Percentiles rank a stretch among this genome's conserved stretches.
Conservation (phyloP, 2,888 invertebrate genomes). For the Antitype chi region DNA sequence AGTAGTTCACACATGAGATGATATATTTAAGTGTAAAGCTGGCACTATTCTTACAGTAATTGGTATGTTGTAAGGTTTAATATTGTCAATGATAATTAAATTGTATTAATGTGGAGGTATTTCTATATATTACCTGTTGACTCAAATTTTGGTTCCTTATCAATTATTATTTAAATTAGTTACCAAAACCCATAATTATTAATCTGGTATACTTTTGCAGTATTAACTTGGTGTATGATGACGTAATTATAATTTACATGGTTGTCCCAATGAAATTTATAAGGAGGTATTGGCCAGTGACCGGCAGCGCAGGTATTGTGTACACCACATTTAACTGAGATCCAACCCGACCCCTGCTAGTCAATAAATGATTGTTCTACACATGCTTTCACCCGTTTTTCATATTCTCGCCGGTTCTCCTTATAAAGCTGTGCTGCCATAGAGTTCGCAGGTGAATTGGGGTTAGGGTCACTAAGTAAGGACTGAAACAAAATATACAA, state of each 20-base stretch:
- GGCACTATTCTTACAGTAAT: constrained; percentile 68
- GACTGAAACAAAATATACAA: constrained; percentile 93
- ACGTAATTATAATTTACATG: constrained; percentile 74
- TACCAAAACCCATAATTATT: constrained; percentile 73
- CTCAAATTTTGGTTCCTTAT: constrained; percentile 68
- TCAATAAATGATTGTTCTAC: constrained; percentile 99
- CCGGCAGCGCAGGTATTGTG: constrained; percentile 72
- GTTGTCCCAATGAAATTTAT: constrained; percentile 85
- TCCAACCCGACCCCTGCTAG: constrained; percentile 90
- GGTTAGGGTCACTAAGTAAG: constrained; percentile 99
- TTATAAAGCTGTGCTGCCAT: constrained; percentile 99
- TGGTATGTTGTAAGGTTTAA: constrained; percentile 68
- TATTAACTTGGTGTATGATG: constrained; percentile 66
- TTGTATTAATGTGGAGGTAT: constrained; percentile 55
- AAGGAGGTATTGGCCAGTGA: constrained; percentile 78
- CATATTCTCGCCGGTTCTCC: constrained; percentile 99
- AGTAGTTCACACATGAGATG: constrained; percentile 56
- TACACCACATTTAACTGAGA: constrained; percentile 77
- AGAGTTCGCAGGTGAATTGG: constrained; percentile 99
- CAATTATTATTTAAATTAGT: constrained; percentile 65
- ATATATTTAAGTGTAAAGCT: constrained; percentile 50
- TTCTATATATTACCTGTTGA: constrained; percentile 64
- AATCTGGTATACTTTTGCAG: constrained; percentile 65
- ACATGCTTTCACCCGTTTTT: constrained; percentile 99
- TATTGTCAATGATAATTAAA: constrained; percentile 68